Percentiles rank a stretch among this genome's conserved stretches.
These are phyloP conservation scores for Eulemur rubriventer DNA, from an alignment of 2,797 vertebrate genomes.

Conservation along the genomic window DNA sequence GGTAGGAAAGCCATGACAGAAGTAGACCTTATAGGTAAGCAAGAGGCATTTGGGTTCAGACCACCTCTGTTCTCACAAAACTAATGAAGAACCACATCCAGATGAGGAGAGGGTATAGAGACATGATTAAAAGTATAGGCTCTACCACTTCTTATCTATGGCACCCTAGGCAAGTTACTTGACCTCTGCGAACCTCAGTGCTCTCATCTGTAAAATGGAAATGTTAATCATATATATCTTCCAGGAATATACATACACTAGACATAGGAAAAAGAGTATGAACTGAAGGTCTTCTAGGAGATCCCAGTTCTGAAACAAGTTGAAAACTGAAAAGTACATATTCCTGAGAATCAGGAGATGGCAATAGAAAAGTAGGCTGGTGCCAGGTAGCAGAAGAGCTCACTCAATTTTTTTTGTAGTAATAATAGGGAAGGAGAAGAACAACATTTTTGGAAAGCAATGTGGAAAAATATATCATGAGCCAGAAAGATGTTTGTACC, in stretches of 20 bases:
- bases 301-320: background rate
- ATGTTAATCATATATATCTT: background rate
- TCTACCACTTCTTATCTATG: background rate
- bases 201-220: background rate
- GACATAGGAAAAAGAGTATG: background rate
- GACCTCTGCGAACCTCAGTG: background rate
- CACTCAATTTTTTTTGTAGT: background rate
- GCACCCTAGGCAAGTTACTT: background rate
- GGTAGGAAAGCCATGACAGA: background rate
- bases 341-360: conserved; percentile 8
- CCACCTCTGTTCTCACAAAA: background rate
- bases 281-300: background rate
- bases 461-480: conserved; percentile 73
- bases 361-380: background rate
- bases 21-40: background rate
- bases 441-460: conserved; percentile 69
- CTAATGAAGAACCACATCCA: background rate
- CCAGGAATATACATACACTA: background rate
- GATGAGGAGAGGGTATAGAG: background rate
- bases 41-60: background rate
- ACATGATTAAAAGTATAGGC: background rate
- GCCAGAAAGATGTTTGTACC: conserved; percentile 76
- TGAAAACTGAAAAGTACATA: background rate
- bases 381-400: conserved; percentile 1
- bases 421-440: conserved; percentile 11